These are phyloP conservation scores for Eudasyphora cyanicolor DNA, from an alignment of 2,888 invertebrate genomes.

Conservation along the genomic window DNA sequence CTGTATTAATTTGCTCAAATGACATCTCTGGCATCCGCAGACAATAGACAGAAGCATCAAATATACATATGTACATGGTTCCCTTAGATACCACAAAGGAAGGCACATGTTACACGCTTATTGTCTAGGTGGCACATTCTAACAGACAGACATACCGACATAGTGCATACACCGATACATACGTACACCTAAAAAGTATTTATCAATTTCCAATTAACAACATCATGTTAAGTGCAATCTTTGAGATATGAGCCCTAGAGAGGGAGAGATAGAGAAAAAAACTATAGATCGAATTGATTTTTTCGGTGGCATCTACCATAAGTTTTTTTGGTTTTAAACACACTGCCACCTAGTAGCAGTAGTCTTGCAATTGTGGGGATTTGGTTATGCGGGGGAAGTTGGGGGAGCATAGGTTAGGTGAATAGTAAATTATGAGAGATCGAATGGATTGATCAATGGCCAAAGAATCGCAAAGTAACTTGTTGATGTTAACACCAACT, in stretches of 20 bases:
- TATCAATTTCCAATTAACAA: constrained; percentile 19
- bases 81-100: not conserved
- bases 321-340: too few relatives aligned
- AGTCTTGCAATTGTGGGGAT: too few relatives aligned
- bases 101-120: not conserved
- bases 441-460: not conserved
- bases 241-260: not conserved
- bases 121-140: too few relatives aligned
- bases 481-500: not conserved
- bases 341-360: too few relatives aligned
- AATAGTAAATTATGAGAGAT: not conserved
- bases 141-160: not conserved
- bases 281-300: not conserved
- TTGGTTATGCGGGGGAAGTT: too few relatives aligned
- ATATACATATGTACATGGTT: not conserved
- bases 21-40: not conserved
- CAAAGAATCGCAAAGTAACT: not conserved
- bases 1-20: too few relatives aligned
- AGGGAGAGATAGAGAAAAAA: not conserved
- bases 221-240: constrained; percentile 12
- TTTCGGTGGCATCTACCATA: not conserved
- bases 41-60: not conserved
- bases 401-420: too few relatives aligned
- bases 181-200: too few relatives aligned
- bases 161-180: too few relatives aligned